Conservation (phyloP, 2,888 invertebrate genomes). For the Caenorhabditis afra region DNA sequence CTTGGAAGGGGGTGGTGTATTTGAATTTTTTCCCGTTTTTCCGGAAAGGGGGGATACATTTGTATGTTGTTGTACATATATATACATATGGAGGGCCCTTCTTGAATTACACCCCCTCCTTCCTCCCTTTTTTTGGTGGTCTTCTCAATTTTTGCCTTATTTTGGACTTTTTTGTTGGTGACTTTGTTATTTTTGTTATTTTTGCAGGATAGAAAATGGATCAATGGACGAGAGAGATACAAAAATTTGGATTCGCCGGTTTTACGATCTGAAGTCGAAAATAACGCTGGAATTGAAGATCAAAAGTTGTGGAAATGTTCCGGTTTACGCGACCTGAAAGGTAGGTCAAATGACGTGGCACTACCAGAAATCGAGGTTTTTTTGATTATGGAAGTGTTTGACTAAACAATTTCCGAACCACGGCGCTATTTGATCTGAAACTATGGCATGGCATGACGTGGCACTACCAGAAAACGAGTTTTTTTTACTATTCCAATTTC, state of each 20-base stretch:
- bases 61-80: slow-evolving; percentile 7
- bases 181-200: background rate
- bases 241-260: background rate
- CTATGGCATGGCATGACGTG: no score
- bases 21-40: background rate
- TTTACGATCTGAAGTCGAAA: background rate
- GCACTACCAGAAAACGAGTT: no score
- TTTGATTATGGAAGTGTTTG: no score
- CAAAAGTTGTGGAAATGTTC: slow-evolving; percentile 7
- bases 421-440: no score
- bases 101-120: slow-evolving; percentile 41
- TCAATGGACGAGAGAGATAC: background rate
- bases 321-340: slow-evolving; percentile 31
- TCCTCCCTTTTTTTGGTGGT: background rate
- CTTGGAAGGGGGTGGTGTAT: no score
- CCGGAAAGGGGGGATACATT: slow-evolving; percentile 7
- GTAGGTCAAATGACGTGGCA: slow-evolving; percentile 7
- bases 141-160: background rate
- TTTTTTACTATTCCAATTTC: no score
- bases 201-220: background rate
- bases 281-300: background rate
- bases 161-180: background rate
- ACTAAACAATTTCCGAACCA: no score
- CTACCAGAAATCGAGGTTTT: no score
- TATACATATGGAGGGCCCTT: slow-evolving; percentile 1